phyloP scores from a whole-genome alignment of 2,113 vertebrate genomes.

The Chaetura pelagica region DNA sequence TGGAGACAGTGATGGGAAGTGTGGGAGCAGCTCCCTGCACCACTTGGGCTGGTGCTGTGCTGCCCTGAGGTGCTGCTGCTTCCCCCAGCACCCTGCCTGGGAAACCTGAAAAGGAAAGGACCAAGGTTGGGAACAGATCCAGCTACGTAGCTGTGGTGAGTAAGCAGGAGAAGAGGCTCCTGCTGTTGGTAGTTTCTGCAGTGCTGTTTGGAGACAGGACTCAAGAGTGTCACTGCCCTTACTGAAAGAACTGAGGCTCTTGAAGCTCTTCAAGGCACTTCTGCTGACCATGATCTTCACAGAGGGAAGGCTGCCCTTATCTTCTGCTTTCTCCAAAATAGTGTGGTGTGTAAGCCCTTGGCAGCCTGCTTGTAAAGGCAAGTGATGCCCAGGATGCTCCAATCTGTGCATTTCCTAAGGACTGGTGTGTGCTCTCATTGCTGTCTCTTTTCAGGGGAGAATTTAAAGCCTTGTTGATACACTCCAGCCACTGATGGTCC shows the following conservation, averaged over 20 bases:
- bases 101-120: background rate
- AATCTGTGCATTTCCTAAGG: background rate
- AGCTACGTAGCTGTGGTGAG: rapidly evolving
- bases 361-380: background rate
- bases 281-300: background rate
- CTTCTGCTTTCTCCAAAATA: background rate
- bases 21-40: rapidly evolving
- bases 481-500: background rate
- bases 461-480: background rate
- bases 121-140: rapidly evolving
- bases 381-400: background rate
- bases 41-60: background rate
- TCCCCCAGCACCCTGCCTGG: rapidly evolving
- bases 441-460: background rate
- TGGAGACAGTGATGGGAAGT: background rate
- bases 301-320: background rate
- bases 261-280: background rate
- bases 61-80: rapidly evolving
- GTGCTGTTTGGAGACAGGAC: background rate
- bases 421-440: background rate
- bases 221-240: background rate
- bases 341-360: background rate
- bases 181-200: background rate
- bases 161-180: background rate
- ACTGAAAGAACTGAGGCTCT: background rate